Conservation (phyloP, 2,113 vertebrate genomes). For the Syngnathoides biaculeatus region DNA sequence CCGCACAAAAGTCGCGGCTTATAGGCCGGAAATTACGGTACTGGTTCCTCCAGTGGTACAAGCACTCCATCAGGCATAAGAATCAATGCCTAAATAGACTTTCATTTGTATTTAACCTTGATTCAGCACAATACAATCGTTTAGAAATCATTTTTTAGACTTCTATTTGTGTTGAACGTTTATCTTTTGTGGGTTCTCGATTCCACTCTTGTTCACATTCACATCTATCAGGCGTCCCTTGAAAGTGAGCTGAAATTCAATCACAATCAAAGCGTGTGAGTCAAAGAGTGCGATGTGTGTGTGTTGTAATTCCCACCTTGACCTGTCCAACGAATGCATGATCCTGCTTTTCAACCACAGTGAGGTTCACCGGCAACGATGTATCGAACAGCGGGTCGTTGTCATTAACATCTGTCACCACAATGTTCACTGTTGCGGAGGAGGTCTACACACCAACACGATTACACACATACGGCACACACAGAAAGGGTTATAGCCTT, state of each 20-base stretch:
- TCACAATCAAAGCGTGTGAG: background rate
- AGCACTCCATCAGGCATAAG: too few species aligned
- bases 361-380: constrained; percentile 84
- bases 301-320: constrained; percentile 75
- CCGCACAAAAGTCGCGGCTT: too few species aligned
- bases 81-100: too few species aligned
- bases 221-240: background rate
- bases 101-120: too few species aligned
- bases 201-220: too few species aligned
- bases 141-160: too few species aligned
- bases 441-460: constrained; percentile 82
- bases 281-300: background rate
- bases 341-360: constrained; percentile 85
- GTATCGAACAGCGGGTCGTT: constrained; percentile 87
- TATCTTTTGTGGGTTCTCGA: too few species aligned
- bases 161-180: too few species aligned
- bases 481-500: constrained; percentile 3
- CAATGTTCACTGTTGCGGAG: constrained; percentile 83
- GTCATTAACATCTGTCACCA: constrained; percentile 95
- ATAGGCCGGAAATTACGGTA: too few species aligned
- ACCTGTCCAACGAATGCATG: constrained; percentile 91
- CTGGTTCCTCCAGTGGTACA: background rate
- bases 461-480: constrained; percentile 2
- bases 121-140: too few species aligned
- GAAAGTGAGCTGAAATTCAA: too few species aligned